Percentiles rank a stretch among this genome's conserved stretches.
phyloP scores from a whole-genome alignment of 2,888 invertebrate genomes.

The Anthrax anthrax region DNA sequence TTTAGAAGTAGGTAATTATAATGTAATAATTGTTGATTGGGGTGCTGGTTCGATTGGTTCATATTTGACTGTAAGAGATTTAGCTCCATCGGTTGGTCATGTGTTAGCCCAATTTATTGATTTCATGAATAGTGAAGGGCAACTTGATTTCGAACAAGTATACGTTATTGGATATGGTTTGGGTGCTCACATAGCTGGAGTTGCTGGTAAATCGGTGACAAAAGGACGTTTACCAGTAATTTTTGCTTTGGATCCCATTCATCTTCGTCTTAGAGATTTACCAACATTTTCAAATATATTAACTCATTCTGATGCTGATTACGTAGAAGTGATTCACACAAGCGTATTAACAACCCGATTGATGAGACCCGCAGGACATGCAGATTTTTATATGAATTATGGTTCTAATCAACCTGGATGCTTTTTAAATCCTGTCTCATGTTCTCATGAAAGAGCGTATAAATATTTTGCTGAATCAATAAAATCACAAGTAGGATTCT shows the following conservation, averaged over 20 bases:
- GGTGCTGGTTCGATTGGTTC: constrained; percentile 19
- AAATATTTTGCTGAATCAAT: constrained; percentile 36
- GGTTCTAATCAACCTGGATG: constrained; percentile 48
- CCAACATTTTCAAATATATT: constrained; percentile 37
- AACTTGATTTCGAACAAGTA: constrained; percentile 21
- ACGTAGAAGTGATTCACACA: constrained; percentile 63
- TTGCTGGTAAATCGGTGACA: constrained; percentile 34
- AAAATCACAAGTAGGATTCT: not conserved
- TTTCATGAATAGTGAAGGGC: constrained; percentile 44
- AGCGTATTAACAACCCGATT: constrained; percentile 48
- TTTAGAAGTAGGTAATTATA: constrained; percentile 40
- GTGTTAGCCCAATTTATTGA: constrained; percentile 47
- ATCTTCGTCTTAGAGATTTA: constrained; percentile 13
- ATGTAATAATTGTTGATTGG: constrained; percentile 48
- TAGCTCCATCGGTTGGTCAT: constrained; percentile 38
- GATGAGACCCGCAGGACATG: constrained; percentile 34
- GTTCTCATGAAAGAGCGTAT: constrained; percentile 35
- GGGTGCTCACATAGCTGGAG: constrained; percentile 47
- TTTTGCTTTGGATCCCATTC: constrained; percentile 45
- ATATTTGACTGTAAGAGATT: constrained; percentile 26
- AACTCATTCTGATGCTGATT: constrained; percentile 50
- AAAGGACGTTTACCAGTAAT: constrained; percentile 24
- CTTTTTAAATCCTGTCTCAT: constrained; percentile 29
- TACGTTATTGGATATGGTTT: constrained; percentile 39
- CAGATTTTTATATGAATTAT: constrained; percentile 46